Percentiles rank a stretch among this genome's conserved stretches.
These are phyloP conservation scores for Champsocephalus gunnari DNA, from an alignment of 2,797 vertebrate genomes.

Conservation along the genomic window DNA sequence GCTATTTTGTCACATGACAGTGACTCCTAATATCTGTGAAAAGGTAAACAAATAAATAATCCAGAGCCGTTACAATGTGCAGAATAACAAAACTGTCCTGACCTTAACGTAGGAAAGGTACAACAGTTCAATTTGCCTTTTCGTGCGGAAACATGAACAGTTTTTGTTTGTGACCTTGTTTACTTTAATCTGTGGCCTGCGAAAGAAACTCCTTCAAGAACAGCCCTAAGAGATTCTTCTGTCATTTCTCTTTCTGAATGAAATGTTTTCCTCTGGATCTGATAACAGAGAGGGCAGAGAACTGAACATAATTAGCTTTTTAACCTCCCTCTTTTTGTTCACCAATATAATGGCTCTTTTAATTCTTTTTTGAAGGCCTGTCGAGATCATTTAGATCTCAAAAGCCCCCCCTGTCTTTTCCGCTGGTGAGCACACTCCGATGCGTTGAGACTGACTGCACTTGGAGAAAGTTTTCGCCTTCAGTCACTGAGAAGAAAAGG, in stretches of 20 bases:
- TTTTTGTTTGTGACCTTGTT: conserved; percentile 64
- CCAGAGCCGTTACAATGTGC: not conserved
- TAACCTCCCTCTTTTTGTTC: conserved; percentile 67
- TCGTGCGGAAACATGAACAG: conserved; percentile 39
- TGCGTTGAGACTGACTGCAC: conserved; percentile 13
- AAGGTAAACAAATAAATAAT: too few relatives aligned
- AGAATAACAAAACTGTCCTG: not conserved
- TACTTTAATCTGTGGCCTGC: conserved; percentile 55
- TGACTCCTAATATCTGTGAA: too few relatives aligned
- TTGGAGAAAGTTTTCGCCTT: conserved; percentile 42
- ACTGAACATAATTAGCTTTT: conserved; percentile 52
- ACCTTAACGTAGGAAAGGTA: conserved; percentile 25
- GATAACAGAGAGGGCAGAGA: conserved; percentile 45
- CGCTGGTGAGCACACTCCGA: conserved; percentile 6
- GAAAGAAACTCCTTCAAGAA: conserved; percentile 58
- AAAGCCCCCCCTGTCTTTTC: conserved; percentile 4
- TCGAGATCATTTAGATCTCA: conserved; percentile 58
- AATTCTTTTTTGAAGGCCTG: conserved; percentile 55
- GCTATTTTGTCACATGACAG: too few relatives aligned
- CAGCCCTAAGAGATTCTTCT: conserved; percentile 35
- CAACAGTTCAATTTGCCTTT: not conserved
- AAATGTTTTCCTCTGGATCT: conserved; percentile 51
- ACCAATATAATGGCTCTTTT: conserved; percentile 49
- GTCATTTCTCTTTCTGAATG: conserved; percentile 45
- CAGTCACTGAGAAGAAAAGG: conserved; percentile 47